A percentile compares a stretch with the other conserved stretches of the same genome.
Conservation (phyloP, 2,888 invertebrate species). For the Endomychus coccineus region DNA sequence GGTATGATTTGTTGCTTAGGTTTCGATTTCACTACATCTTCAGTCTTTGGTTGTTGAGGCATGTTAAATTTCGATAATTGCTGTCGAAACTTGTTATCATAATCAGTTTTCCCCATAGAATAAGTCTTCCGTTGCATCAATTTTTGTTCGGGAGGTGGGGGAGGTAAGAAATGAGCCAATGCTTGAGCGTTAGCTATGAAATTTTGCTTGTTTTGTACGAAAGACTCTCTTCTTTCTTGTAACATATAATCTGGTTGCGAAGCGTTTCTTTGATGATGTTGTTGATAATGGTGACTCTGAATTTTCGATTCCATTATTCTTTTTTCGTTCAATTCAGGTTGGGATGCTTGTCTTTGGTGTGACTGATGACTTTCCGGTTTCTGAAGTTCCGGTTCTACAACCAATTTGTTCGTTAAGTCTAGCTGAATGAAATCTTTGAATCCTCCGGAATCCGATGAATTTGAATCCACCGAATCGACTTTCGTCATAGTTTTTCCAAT, state of each 20-base stretch:
- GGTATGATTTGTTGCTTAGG: conserved; percentile 33
- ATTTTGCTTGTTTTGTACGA: conserved; percentile 29
- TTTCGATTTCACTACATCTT: conserved; percentile 28
- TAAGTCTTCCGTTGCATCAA: conserved; percentile 26
- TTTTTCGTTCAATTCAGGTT: conserved; percentile 34
- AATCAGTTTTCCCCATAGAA: conserved; percentile 20
- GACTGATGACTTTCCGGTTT: conserved; percentile 15
- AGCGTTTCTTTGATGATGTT: conserved; percentile 32
- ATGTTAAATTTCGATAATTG: conserved; percentile 18
- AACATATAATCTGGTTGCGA: conserved; percentile 35
- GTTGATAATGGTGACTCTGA: conserved; percentile 30
- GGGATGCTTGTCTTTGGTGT: conserved; percentile 39
- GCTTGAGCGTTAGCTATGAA: conserved; percentile 40
- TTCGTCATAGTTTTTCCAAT: conserved; percentile 38
- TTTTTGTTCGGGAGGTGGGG: conserved; percentile 34
- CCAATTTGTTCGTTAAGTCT: conserved; percentile 23
- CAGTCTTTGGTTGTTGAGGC: conserved; percentile 26
- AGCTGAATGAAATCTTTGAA: conserved; percentile 44
- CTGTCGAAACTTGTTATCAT: conserved; percentile 15
- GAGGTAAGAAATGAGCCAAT: conserved; percentile 39
- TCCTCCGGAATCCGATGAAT: conserved; percentile 44
- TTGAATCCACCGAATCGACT: conserved; percentile 42
- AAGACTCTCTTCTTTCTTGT: conserved; percentile 25
- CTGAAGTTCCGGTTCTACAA: conserved; percentile 8
- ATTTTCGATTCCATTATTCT: conserved; percentile 28